A percentile compares a stretch with the other conserved stretches of the same genome.
These are phyloP conservation scores for Leptoteleia sp. DNA, from an alignment of 1,140 invertebrate genomes.

Conservation along the genomic window DNA sequence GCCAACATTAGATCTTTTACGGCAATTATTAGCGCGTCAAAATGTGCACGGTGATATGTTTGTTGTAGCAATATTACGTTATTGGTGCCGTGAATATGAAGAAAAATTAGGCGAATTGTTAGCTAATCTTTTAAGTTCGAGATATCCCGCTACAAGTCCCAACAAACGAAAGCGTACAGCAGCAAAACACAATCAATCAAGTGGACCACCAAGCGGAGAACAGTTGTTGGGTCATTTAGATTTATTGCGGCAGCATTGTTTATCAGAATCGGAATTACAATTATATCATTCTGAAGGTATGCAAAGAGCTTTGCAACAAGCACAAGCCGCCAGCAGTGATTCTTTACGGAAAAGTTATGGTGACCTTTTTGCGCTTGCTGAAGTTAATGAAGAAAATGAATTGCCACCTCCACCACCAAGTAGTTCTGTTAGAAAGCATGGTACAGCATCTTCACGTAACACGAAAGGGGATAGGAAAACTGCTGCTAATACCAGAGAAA, in stretches of 20 bases:
- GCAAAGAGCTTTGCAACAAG: conserved; percentile 92
- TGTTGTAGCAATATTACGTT: conserved; percentile 93
- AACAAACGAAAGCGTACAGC: conserved; percentile 93
- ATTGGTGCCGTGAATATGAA: conserved; percentile 95
- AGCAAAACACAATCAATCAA: conserved; percentile 83
- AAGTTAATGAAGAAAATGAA: conserved; percentile 89
- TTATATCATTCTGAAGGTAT: conserved; percentile 91
- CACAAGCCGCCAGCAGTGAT: conserved; percentile 90
- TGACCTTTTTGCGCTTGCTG: conserved; percentile 94
- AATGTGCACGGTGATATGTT: conserved; percentile 87
- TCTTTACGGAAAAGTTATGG: conserved; percentile 93
- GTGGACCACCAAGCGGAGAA: conserved; percentile 85
- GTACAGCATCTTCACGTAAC: conserved; percentile 73
- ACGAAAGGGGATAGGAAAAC: conserved; percentile 78
- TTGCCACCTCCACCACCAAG: conserved; percentile 81
- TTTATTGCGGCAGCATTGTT: conserved; percentile 90
- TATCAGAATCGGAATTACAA: conserved; percentile 82
- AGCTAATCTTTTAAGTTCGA: conserved; percentile 87
- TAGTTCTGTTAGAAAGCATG: conserved; percentile 82
- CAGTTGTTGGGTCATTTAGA: conserved; percentile 96
- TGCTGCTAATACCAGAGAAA: conserved; percentile 78
- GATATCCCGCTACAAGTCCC: conserved; percentile 91
- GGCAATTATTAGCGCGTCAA: conserved; percentile 91
- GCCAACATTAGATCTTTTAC: conserved; percentile 91
- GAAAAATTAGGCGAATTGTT: conserved; percentile 94